phyloP scores from a whole-genome alignment of 2,888 invertebrate species.

The Nycteola revayana region DNA sequence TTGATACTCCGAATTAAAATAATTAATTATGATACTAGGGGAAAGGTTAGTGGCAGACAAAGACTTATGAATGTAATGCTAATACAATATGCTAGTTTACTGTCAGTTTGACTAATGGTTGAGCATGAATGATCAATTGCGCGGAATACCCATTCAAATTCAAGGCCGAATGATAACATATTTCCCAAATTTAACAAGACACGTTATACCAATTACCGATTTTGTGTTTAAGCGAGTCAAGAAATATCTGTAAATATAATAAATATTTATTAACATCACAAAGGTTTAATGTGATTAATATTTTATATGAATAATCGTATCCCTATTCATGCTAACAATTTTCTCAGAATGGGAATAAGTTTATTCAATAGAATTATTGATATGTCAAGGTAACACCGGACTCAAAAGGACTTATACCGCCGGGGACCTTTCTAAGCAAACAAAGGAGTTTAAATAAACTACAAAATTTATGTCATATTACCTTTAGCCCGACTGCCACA shows the following conservation, averaged over 20 bases:
- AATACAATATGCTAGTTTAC: conserved; percentile 8
- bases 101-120: conserved; percentile 19
- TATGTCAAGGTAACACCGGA: conserved; percentile 18
- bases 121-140: conserved; percentile 8
- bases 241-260: conserved; percentile 2
- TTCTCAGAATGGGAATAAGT: conserved; percentile 17
- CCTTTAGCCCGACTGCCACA: conserved; percentile 22
- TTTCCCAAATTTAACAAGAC: conserved; percentile 9
- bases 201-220: conserved; percentile 2
- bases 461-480: conserved; percentile 44
- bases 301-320: conserved; percentile 4
- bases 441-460: conserved; percentile 36
- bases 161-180: conserved; percentile 15
- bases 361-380: conserved; percentile 10
- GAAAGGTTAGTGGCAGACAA: conserved; percentile 18
- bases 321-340: conserved; percentile 17
- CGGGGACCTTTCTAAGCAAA: conserved; percentile 29
- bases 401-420: conserved; percentile 18
- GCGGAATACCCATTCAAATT: conserved; percentile 8
- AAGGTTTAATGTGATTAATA: conserved; percentile 5
- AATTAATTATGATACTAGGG: no score
- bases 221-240: conserved; percentile 1
- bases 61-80: conserved; percentile 6
- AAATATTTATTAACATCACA: conserved; percentile 12
- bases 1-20: not conserved